Evolutionary conservation across 2,797 vertebrate genomes (phyloP), one percentile per base, ranked within the genome.

Genomic region (Scolopax rusticola): DNA sequence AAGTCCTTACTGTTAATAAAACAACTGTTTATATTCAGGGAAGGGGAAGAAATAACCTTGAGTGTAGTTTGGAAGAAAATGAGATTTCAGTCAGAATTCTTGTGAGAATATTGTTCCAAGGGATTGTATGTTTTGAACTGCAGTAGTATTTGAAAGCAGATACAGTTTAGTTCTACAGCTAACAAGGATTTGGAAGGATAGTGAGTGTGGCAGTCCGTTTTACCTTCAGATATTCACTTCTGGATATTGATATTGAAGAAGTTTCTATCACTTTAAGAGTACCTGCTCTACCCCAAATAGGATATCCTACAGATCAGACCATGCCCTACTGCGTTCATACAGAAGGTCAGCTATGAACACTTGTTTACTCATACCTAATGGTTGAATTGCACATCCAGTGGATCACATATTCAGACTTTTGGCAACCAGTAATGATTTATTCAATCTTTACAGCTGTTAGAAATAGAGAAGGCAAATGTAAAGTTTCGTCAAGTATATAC

Each of bases 281-380:
- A 76, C n/a, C 51, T 73, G 27, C 53, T 89, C 19, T 50, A 32
- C 32, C 53, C 30, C 54, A 85, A 5, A 14, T 48, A 68, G 30
- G 56, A 63, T 83, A 51, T 40, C 38, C 51, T 59, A 70, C 67
- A 63, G 36, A 43, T 27, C 47, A 40, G 68, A 59, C 40, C 51
- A 51, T 86, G 40, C 30, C 68, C 56, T 84, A 32, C 71, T 48
- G 45, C 8, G 0, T 63, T 79, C 7, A 32, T 70, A 6, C 20
- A 74, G 64, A 93, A 96, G 79, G 70, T 93, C 91, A 95, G 53
- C 64, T 89, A 21, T 74, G 17, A 90, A 9, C 43, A 33, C 64
- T 80, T 92, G 78, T 92, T 94, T 91, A 83, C 43, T 85, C 57
- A 28, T 45, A 57, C 40, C 32, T 70, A 24, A 6, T 47, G 33